Evolutionary conservation across 2,888 invertebrate species (phyloP).

Genomic region (Coleophora deauratella): DNA sequence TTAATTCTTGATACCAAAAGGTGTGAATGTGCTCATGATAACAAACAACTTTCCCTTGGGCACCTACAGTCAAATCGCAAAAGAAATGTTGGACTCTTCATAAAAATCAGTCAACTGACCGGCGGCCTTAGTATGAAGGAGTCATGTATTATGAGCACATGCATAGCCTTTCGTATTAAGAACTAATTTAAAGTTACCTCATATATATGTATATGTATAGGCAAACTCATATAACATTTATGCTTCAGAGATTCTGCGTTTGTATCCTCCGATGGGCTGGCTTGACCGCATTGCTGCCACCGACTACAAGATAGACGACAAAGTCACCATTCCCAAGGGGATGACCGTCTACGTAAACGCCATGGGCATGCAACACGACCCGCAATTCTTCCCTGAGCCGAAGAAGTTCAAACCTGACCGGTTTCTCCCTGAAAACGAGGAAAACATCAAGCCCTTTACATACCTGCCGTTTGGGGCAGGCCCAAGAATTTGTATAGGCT

Average conservation of each 20-base stretch:
- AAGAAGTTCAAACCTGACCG: slow-evolving; percentile 67
- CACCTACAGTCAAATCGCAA: too few relatives aligned
- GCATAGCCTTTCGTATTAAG: too few relatives aligned
- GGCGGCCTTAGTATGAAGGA: too few relatives aligned
- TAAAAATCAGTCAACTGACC: too few relatives aligned
- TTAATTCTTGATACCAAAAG: too few relatives aligned
- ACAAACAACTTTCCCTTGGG: too few relatives aligned
- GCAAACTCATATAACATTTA: too few relatives aligned
- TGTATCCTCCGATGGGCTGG: slow-evolving; percentile 41
- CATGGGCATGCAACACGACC: slow-evolving; percentile 43
- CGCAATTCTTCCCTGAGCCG: slow-evolving; percentile 64
- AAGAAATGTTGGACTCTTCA: too few relatives aligned
- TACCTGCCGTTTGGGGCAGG: slow-evolving; percentile 72
- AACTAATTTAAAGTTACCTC: too few relatives aligned
- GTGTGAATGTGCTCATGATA: too few relatives aligned
- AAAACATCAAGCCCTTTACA: slow-evolving; percentile 15
- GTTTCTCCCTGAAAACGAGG: slow-evolving; percentile 53
- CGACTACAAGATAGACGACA: slow-evolving; percentile 34
- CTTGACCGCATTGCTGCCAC: slow-evolving; percentile 29
- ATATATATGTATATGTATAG: too few relatives aligned
- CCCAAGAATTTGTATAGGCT: slow-evolving; percentile 73
- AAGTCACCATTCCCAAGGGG: slow-evolving; percentile 31
- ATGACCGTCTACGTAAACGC: slow-evolving; percentile 30
- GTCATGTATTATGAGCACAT: too few relatives aligned
- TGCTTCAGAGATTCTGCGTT: slow-evolving; percentile 43